Evolutionary conservation across 2,797 vertebrate species (phyloP).

Genomic region (Holocentrus rufus): DNA sequence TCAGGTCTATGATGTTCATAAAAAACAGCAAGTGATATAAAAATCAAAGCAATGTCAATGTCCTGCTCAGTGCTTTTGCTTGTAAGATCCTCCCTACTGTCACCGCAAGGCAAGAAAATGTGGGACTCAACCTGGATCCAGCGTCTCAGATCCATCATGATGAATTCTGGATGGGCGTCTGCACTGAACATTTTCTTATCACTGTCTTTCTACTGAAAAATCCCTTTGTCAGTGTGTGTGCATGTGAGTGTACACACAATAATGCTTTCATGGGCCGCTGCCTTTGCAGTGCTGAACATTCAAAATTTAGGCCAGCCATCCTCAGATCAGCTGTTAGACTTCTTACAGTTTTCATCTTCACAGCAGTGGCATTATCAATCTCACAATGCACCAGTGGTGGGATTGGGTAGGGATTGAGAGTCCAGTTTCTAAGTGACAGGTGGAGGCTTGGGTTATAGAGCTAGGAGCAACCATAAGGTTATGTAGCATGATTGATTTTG

Average conservation of each 20-base stretch:
- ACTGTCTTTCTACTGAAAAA: not conserved
- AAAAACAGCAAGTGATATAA: conserved; percentile 27
- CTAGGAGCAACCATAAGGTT: too few species aligned
- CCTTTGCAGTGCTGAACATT: conserved; percentile 17
- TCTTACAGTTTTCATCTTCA: conserved; percentile 6
- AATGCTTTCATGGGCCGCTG: conserved; percentile 24
- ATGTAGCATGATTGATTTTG: too few species aligned
- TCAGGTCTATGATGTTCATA: conserved; percentile 20
- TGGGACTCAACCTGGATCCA: not conserved
- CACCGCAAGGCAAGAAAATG: conserved; percentile 28
- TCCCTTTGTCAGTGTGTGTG: not conserved
- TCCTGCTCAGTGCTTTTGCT: conserved; percentile 41
- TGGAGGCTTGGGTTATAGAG: too few species aligned
- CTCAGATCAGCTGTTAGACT: conserved; percentile 2
- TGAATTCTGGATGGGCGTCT: not conserved
- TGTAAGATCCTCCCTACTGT: conserved; percentile 16
- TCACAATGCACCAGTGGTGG: too few species aligned
- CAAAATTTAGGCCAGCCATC: not conserved
- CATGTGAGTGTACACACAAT: not conserved
- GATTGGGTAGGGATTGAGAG: too few species aligned
- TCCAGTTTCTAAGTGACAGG: too few species aligned
- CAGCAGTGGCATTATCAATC: not conserved
- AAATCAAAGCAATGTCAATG: conserved; percentile 45
- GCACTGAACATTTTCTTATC: too few species aligned
- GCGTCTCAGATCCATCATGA: not conserved